Conservation (phyloP, 2,888 invertebrate genomes). For the Caenorhabditis sp. region DNA sequence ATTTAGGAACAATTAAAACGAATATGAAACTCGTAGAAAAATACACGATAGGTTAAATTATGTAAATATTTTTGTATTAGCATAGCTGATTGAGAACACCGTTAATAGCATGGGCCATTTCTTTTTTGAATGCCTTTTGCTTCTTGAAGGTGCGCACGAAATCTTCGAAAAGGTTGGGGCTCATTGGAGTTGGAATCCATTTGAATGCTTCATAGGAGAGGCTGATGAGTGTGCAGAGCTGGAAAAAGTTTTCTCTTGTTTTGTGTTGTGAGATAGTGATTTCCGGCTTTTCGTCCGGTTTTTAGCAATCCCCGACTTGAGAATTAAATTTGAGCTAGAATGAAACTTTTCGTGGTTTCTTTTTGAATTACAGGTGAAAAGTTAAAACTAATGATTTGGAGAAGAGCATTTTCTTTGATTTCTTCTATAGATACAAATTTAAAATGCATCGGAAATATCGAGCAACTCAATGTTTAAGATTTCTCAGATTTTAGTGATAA, state of each 20-base stretch:
- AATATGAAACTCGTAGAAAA: background rate
- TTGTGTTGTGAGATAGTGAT: too few relatives aligned
- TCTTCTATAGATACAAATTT: too few relatives aligned
- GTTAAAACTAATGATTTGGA: too few relatives aligned
- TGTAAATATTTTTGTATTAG: background rate
- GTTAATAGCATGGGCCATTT: constrained; percentile 12
- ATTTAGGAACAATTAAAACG: background rate
- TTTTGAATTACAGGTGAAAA: too few relatives aligned
- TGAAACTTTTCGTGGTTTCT: too few relatives aligned
- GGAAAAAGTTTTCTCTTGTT: background rate
- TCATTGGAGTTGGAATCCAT: constrained; percentile 26
- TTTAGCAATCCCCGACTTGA: too few relatives aligned
- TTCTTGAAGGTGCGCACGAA: constrained; percentile 31
- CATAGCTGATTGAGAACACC: constrained; percentile 8
- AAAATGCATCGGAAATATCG: too few relatives aligned
- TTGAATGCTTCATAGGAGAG: constrained; percentile 26
- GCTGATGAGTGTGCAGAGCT: constrained; percentile 15
- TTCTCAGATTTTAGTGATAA: too few relatives aligned
- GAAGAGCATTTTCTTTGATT: too few relatives aligned
- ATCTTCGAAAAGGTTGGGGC: constrained; percentile 28
- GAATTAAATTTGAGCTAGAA: too few relatives aligned
- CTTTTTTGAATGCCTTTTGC: constrained; percentile 34
- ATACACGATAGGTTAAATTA: background rate
- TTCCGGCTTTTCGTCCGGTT: too few relatives aligned
- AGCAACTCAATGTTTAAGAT: too few relatives aligned